phyloP scores from a whole-genome alignment of 2,113 vertebrate species.

The Gavia stellata region DNA sequence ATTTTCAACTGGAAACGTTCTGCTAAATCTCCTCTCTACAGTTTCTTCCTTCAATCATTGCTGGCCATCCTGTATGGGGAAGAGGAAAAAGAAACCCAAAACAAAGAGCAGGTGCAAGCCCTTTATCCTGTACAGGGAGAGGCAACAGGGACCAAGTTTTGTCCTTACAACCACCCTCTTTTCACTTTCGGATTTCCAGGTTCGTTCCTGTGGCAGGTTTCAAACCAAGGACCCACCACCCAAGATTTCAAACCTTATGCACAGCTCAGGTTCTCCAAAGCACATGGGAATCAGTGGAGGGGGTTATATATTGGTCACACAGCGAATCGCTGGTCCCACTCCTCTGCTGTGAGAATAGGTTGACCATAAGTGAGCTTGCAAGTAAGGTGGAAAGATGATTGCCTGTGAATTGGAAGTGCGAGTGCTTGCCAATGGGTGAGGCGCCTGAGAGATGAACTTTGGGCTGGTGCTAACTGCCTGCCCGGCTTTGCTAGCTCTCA shows the following conservation, averaged over 20 bases:
- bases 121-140: accelerated
- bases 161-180: not conserved
- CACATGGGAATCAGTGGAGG: accelerated
- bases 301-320: not conserved
- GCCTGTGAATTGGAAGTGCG: not conserved
- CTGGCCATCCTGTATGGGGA: not conserved
- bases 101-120: not conserved
- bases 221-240: not conserved
- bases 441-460: not conserved
- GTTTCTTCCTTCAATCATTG: not conserved
- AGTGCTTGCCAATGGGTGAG: not conserved
- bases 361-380: not conserved
- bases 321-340: accelerated
- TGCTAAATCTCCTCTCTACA: not conserved
- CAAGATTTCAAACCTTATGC: not conserved
- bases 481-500: not conserved
- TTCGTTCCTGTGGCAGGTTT: not conserved
- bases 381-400: not conserved
- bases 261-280: not conserved
- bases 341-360: not conserved
- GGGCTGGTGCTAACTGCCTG: not conserved
- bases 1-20: not conserved
- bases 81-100: not conserved
- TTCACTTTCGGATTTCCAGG: not conserved
- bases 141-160: not conserved